Conservation (phyloP, 2,888 invertebrate species). For the Lycaena phlaeas region DNA sequence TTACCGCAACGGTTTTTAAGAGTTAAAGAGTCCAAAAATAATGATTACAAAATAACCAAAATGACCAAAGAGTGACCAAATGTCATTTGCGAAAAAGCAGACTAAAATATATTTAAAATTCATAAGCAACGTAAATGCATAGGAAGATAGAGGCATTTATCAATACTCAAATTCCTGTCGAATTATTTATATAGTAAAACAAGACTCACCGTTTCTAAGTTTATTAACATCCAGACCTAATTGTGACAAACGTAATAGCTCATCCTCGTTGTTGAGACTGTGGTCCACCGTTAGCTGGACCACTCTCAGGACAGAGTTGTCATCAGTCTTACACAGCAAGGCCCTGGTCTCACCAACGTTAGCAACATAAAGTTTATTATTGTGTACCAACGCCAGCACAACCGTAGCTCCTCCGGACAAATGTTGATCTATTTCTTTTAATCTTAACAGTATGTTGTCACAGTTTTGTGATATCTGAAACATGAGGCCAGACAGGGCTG, state of each 20-base stretch:
- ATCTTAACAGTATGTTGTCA: constrained; percentile 71
- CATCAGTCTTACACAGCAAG: constrained; percentile 84
- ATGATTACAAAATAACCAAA: too few relatives aligned
- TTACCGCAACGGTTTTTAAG: too few relatives aligned
- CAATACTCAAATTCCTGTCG: too few relatives aligned
- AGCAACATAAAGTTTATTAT: constrained; percentile 85
- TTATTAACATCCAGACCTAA: constrained; percentile 82
- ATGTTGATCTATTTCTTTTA: constrained; percentile 83
- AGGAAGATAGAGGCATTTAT: too few relatives aligned
- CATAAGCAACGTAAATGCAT: too few relatives aligned
- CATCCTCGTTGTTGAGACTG: constrained; percentile 88
- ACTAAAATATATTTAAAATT: too few relatives aligned
- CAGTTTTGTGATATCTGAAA: constrained; percentile 56
- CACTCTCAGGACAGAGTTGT: constrained; percentile 81
- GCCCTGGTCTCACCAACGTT: constrained; percentile 86
- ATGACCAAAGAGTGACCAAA: too few relatives aligned
- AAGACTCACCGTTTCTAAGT: constrained; percentile 74
- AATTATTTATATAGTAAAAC: too few relatives aligned
- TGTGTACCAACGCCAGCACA: constrained; percentile 84
- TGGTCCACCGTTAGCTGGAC: constrained; percentile 89
- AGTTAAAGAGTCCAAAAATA: too few relatives aligned
- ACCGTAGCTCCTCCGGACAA: constrained; percentile 88
- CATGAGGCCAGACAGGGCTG: neutral
- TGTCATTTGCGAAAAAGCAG: too few relatives aligned
- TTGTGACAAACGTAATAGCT: constrained; percentile 81